phyloP scores from a whole-genome alignment of 2,797 vertebrate species.

The Sebastes minor region DNA sequence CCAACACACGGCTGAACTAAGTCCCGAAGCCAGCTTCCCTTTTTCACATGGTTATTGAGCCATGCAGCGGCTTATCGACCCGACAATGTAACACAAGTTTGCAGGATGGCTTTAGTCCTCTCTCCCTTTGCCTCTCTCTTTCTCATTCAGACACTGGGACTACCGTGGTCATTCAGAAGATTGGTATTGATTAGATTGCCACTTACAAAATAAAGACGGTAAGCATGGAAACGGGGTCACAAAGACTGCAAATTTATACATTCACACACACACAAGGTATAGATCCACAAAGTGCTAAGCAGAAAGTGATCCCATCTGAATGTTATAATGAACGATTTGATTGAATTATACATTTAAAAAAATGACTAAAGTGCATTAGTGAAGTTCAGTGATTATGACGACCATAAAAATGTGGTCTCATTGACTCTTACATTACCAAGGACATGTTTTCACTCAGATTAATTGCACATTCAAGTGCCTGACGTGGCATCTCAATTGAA shows the following conservation, averaged over 20 bases:
- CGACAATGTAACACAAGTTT: conserved; percentile 55
- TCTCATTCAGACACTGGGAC: conserved; percentile 37
- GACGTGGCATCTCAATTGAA: conserved; percentile 6
- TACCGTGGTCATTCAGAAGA: conserved; percentile 51
- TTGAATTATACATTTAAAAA: not conserved
- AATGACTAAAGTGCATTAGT: not conserved
- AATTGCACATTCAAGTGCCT: conserved; percentile 22
- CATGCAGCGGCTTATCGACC: conserved; percentile 64
- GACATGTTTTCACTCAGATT: conserved; percentile 26
- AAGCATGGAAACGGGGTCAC: conserved; percentile 15
- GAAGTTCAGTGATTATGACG: not conserved
- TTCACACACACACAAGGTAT: not conserved
- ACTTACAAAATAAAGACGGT: conserved; percentile 43
- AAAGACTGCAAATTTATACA: conserved; percentile 8
- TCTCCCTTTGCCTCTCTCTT: not conserved
- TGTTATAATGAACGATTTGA: not conserved
- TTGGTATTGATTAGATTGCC: conserved; percentile 51
- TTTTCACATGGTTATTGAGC: conserved; percentile 67
- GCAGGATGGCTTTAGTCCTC: conserved; percentile 29
- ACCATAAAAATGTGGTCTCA: not conserved
- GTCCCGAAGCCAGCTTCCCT: conserved; percentile 58
- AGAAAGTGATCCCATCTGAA: not conserved
- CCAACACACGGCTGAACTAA: conserved; percentile 38
- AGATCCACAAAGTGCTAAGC: not conserved
- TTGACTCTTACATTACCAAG: not conserved